Evolutionary conservation across 2,888 invertebrate species (phyloP), one percentile per base, ranked within the genome.

Genomic region (Synanthedon andrenaeformis): DNA sequence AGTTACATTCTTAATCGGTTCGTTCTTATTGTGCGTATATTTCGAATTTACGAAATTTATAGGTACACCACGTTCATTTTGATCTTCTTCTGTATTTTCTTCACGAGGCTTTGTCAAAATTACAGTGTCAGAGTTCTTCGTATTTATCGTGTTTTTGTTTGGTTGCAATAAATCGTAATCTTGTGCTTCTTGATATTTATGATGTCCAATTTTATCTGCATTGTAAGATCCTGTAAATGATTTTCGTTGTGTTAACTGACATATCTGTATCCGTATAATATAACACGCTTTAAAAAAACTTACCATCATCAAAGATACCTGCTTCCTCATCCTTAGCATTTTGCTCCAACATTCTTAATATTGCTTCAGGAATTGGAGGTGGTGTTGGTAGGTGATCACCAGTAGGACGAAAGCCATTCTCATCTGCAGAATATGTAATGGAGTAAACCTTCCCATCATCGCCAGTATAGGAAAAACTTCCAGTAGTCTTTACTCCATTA

Each of bases 381-480:
- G 75, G 76, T 3, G 85, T 83, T 10, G 86, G 86, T 35, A 85
- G 65, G 62, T 86, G 85, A 55, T 80, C 82, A 53, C 85, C 84
- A 41, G 57, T 64, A 3, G 86, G 79, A 59, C 60, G 69, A 52
- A 79, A 86, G 1, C 85, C 85, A 59, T 83, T 80, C 64, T 85
- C 82, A 66, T 85, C 83, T 48, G 86, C 85, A 2, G 79, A 73
- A 51, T 85, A 85, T 28, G 59, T 60, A 1, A 85, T 64, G 42
- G 63, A 73, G 41, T 84, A 85, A 0, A 74, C 19, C 62, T 80
- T 79, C 23, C 83, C 85, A 64, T 86, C 83, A 61, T 85, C 84
- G 51, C 84, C 83, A 8, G 63, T 74, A 12, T 83, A 85, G 2
- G 84, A 83, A 59, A 73, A 86, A 2, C 74, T 65, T 17, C 85